Evolutionary conservation across 1,140 invertebrate species (phyloP), one percentile per base, ranked within the genome.

Genomic region (Drosophila watanabei): DNA sequence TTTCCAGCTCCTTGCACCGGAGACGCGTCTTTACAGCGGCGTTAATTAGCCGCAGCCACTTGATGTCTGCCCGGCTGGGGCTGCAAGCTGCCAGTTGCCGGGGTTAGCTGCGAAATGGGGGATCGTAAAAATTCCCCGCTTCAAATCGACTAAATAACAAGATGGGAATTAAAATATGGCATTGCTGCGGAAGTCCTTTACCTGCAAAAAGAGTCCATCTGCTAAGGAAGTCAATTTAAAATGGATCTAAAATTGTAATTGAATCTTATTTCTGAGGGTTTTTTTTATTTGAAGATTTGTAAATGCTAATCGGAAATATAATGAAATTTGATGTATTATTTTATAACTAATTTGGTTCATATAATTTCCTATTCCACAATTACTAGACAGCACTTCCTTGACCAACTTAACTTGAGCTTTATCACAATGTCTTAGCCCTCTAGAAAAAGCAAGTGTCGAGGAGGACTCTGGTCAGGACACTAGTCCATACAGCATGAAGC

Each of bases 31-130:
- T 89, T 62, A 85, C 85, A 85, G 78, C 51, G 63, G 88, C 71
- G 87, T 84, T 91, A 91, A 91, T 91, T 91, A 88, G 87, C 87
- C 83, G 80, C 88, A 84, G 83, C 82, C 88, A 83, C 80, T 91
- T 87, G 77, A 82, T 78, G 66, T 82, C 82, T 80, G 80, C 58
- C 41, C 35, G 41, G 16, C 20, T 57, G 20, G 54, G 54, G 35
- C 14, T 57, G 28, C 28, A 37, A 72, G 66, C 65, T 57, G 28
- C 28, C 37, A 72, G 66, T 62, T 72, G 81, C 46, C 33, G 20
- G 35, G 48, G 35, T 43, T 57, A 32, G n/a, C 46, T 41, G 13
- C n/a, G 35, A 41, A 56, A 49, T n/a, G 56, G 43, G 56, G 43
- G 37, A 18, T 58, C 45, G 46, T 60, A 68, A 65, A 69, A 78